These are phyloP conservation scores for Bambusicola thoracicus DNA, from an alignment of 2,113 vertebrate genomes.

Conservation along the genomic window DNA sequence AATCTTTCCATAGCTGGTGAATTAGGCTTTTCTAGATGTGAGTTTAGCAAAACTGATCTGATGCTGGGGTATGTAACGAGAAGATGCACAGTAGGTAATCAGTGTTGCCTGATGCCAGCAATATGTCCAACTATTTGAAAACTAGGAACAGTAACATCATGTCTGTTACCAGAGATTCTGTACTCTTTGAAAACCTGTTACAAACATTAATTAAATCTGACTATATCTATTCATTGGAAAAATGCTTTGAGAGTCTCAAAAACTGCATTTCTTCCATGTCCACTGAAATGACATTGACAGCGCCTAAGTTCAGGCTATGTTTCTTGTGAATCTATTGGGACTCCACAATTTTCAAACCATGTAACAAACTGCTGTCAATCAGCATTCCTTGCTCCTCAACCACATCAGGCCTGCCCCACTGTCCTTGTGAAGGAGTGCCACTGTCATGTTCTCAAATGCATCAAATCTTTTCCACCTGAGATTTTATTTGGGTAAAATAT, in stretches of 20 bases:
- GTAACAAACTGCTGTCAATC: not conserved
- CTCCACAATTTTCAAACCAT: not conserved
- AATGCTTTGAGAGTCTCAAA: not conserved
- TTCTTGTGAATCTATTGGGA: not conserved
- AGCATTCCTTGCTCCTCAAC: not conserved
- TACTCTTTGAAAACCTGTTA: no score
- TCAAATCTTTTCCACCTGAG: not conserved
- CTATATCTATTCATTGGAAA: no score
- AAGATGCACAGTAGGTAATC: no score
- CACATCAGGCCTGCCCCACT: fast-evolving
- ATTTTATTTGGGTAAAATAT: not conserved
- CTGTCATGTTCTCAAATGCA: not conserved
- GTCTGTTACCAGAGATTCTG: no score
- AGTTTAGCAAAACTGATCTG: no score
- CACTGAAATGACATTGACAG: not conserved
- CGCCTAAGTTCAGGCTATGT: not conserved
- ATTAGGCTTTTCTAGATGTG: no score
- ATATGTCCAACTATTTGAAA: no score
- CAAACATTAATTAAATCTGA: no score
- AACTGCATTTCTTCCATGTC: not conserved
- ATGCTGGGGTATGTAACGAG: no score
- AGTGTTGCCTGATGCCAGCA: no score
- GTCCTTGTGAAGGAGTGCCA: not conserved
- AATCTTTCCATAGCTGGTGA: no score
- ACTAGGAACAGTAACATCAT: no score